Evolutionary conservation across 2,113 vertebrate genomes (phyloP).

Genomic region (human): GRCh38 chr14:82563001-82563500

Average conservation of each 20-base stretch:
- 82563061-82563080: slow-evolving; percentile 81
- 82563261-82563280: slow-evolving; percentile 61
- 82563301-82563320: not conserved
- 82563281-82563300: slow-evolving; percentile 55
- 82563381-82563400: not conserved
- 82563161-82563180: slow-evolving; percentile 69
- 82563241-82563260: slow-evolving; percentile 48
- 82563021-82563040: slow-evolving; percentile 74
- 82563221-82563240: not conserved
- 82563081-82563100: slow-evolving; percentile 76
- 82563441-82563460: not conserved
- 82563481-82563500: not conserved
- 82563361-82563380: not conserved
- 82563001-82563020: slow-evolving; percentile 64
- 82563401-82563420: not conserved
- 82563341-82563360: not conserved
- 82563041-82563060: slow-evolving; percentile 77
- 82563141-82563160: slow-evolving; percentile 72
- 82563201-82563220: slow-evolving; percentile 51
- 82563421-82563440: not conserved
- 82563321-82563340: not conserved
- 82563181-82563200: slow-evolving; percentile 61
- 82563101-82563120: slow-evolving; percentile 77
- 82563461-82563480: not conserved
- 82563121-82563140: slow-evolving; percentile 74